Evolutionary conservation across 2,113 vertebrate species (phyloP), one percentile per base, ranked within the genome.

Genomic region (Scolopax mira): DNA sequence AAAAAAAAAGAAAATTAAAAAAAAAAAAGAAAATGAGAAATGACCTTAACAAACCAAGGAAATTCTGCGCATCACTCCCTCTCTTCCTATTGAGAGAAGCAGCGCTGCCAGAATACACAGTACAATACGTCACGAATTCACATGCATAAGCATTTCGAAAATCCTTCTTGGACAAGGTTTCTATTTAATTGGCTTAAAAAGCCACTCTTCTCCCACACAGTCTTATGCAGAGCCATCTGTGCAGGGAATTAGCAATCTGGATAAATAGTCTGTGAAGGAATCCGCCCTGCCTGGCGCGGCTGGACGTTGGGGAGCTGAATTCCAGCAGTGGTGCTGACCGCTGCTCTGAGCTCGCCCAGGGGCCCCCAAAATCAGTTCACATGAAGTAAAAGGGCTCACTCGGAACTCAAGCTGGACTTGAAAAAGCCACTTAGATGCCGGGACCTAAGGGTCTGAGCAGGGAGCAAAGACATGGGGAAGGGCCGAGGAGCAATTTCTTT

Each of bases 121-220:
- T 44, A 83, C 92, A 72, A 72, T 70, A 95, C 96, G 70, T 90
- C 94, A 93, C 30, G 85, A 93, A 85, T 97, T 93, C 97, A 95
- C 97, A 97, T 92, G 94, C 96, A 95, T 74, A 95, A 95, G 95
- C 97, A 87, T 66, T 89, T 91, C 41, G 93, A 95, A 89, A 94
- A 97, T 96, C 96, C 91, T 97, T 90, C 96, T 97, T 97, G 94
- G 94, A 98, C 97, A 95, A 96, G 85, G 96, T 95, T 97, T 93
- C 95, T 95, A 94, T 97, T 96, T 98, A 95, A 97, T 98, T 97
- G 95, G 97, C 98, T 97, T 97, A 95, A 97, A 97, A 97, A 98
- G 95, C 97, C 96, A 91, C 97, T 97, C 82, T 93, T 94, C 92
- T 97, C 95, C 96, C 89, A 95, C 95, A 85, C 93, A 96, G 94